These are phyloP conservation scores for Cynaeus angustus DNA, from an alignment of 2,888 invertebrate species.

Conservation along the genomic window DNA sequence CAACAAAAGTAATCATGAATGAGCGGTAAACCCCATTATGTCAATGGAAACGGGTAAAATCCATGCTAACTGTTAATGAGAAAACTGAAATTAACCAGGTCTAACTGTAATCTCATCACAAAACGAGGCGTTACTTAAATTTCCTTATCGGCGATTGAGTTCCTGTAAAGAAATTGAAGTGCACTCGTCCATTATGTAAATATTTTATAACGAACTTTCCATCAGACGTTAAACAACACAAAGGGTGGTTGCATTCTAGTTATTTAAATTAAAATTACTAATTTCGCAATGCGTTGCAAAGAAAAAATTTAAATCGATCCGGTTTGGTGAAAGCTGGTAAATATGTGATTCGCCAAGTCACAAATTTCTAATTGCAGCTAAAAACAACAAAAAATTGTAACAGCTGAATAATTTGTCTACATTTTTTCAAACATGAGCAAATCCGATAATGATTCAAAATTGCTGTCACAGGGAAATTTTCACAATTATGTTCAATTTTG, in stretches of 20 bases:
- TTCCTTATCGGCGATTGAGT: background rate
- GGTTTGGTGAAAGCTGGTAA: constrained; percentile 16
- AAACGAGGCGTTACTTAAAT: background rate
- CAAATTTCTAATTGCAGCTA: constrained; percentile 10
- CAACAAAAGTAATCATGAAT: constrained; percentile 27
- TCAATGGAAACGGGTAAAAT: constrained; percentile 3
- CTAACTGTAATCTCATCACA: constrained; percentile 9
- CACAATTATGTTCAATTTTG: no score
- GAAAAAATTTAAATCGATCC: constrained; percentile 10
- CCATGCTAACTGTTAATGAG: constrained; percentile 15
- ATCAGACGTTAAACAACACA: background rate
- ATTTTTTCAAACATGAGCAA: no score
- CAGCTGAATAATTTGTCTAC: no score
- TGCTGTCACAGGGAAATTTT: no score
- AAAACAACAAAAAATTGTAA: background rate
- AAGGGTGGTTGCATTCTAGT: background rate
- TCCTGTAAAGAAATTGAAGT: background rate
- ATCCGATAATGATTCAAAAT: no score
- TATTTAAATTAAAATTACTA: no score
- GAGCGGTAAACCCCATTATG: constrained; percentile 27
- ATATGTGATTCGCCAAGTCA: constrained; percentile 1
- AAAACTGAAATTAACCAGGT: constrained; percentile 1
- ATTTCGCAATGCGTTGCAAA: constrained; percentile 3
- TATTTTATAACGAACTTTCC: constrained; percentile 10
- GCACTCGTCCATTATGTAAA: constrained; percentile 3